Percentiles rank a stretch among this genome's conserved stretches.
These are phyloP conservation scores for Volucella inanis DNA, from an alignment of 2,888 invertebrate species.

Conservation along the genomic window DNA sequence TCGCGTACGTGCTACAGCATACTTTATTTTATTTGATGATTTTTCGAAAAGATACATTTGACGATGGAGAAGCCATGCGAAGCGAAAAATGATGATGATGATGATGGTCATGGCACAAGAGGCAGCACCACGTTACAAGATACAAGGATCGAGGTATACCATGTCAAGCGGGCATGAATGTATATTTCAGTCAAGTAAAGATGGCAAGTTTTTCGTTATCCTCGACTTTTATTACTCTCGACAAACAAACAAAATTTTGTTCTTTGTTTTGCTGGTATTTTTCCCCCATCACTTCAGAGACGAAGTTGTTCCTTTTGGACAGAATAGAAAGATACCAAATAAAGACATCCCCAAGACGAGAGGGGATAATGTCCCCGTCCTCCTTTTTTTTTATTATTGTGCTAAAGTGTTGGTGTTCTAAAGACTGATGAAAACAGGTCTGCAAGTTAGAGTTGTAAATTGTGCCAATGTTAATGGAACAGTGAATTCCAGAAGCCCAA, in stretches of 20 bases:
- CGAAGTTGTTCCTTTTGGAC: constrained; percentile 18
- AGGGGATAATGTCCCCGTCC: neutral
- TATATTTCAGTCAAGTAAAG: constrained; percentile 1
- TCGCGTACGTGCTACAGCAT: constrained; percentile 61
- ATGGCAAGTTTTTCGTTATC: constrained; percentile 46
- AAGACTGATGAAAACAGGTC: neutral
- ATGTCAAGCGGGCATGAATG: neutral
- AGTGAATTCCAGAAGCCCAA: constrained; percentile 58
- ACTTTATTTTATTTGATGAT: constrained; percentile 70
- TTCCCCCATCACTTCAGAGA: constrained; percentile 9
- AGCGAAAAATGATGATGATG: constrained; percentile 66
- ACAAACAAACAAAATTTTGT: constrained; percentile 62
- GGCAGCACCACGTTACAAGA: constrained; percentile 45
- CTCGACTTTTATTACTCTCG: constrained; percentile 63
- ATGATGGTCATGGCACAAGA: constrained; percentile 48
- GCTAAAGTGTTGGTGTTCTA: neutral
- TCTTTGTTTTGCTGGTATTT: constrained; percentile 20
- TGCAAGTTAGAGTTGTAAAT: constrained; percentile 46
- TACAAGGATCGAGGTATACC: neutral
- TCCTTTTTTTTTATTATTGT: neutral
- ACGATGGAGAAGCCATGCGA: constrained; percentile 52
- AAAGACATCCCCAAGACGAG: constrained; percentile 29
- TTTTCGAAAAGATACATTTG: constrained; percentile 70
- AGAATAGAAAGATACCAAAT: constrained; percentile 63
- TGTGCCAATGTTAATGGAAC: constrained; percentile 61